A percentile compares a stretch with the other conserved stretches of the same genome.
phyloP scores from a whole-genome alignment of 2,888 invertebrate species.

The Watsonalla binaria region DNA sequence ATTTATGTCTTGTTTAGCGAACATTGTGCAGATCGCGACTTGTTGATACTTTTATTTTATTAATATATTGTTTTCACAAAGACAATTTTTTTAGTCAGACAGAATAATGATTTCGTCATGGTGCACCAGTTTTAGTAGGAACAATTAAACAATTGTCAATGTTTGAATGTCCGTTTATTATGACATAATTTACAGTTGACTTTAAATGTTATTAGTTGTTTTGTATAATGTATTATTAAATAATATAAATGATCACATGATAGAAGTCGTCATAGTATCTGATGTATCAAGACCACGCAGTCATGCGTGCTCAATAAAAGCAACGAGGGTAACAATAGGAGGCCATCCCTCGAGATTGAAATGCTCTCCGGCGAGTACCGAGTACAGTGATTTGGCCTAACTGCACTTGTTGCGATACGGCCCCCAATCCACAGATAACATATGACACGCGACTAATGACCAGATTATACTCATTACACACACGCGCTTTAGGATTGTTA shows the following conservation, averaged over 20 bases:
- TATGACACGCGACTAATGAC: constrained; percentile 60
- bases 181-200: too few relatives aligned
- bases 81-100: background rate
- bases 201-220: too few relatives aligned
- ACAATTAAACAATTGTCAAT: background rate
- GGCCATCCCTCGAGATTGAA: constrained; percentile 58
- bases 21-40: constrained; percentile 33
- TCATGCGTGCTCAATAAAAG: constrained; percentile 20
- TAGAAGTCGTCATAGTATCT: background rate
- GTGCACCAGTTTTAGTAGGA: too few relatives aligned
- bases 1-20: constrained; percentile 72
- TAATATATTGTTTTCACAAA: background rate
- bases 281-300: constrained; percentile 46
- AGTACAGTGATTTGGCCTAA: constrained; percentile 69
- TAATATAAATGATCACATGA: background rate
- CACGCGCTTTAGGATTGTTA: constrained; percentile 30
- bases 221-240: too few relatives aligned
- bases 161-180: too few relatives aligned
- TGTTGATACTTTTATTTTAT: constrained; percentile 48
- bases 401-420: constrained; percentile 63
- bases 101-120: too few relatives aligned
- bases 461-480: constrained; percentile 47
- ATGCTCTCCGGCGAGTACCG: constrained; percentile 51
- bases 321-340: constrained; percentile 45
- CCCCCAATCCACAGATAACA: constrained; percentile 41